These are phyloP conservation scores for Pristis pectinata DNA, from an alignment of 2,797 vertebrate genomes.

Conservation along the genomic window DNA sequence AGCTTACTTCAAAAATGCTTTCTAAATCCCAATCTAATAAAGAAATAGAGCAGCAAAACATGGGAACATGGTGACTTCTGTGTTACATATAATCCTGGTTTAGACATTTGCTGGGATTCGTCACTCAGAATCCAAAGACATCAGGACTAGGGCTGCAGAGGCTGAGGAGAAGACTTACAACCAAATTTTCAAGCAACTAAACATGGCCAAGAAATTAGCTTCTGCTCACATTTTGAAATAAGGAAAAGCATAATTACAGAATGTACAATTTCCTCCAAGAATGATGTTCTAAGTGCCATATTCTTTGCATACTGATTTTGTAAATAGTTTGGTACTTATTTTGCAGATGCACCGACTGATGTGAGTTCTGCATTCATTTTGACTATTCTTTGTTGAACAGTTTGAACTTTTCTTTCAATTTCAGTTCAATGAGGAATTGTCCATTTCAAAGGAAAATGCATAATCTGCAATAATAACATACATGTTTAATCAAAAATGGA, in stretches of 20 bases:
- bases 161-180: not conserved
- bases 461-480: not conserved
- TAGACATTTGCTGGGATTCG: not conserved
- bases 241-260: not conserved
- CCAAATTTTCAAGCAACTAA: not conserved
- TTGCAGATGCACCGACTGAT: not conserved
- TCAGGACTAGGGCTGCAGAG: not conserved
- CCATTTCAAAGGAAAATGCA: not conserved
- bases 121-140: not conserved
- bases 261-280: not conserved
- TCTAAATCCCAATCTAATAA: not conserved
- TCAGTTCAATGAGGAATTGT: not conserved
- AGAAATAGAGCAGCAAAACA: not conserved
- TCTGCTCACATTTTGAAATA: not conserved
- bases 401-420: not conserved
- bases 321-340: not conserved
- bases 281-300: not conserved
- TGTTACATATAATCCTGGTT: not conserved
- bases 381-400: not conserved
- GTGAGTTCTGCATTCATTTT: not conserved
- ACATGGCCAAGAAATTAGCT: not conserved
- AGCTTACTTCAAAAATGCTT: not conserved
- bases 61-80: not conserved
- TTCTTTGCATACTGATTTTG: not conserved
- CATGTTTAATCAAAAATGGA: not conserved